Percentiles rank a stretch among this genome's conserved stretches.
phyloP scores from a whole-genome alignment of 2,113 vertebrate genomes.

The Vulpes vulpes region DNA sequence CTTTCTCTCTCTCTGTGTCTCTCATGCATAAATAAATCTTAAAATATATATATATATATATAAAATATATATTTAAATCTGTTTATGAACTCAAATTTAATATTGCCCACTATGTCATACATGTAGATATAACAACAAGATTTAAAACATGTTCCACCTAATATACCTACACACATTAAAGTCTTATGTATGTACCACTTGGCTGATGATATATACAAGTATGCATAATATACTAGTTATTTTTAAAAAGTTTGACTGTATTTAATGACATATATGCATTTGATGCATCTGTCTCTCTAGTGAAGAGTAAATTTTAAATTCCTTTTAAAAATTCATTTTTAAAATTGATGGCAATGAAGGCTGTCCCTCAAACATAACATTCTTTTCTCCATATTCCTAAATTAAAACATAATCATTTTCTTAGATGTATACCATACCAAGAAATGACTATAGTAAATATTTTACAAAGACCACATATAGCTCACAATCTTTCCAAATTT shows the following conservation, averaged over 20 bases:
- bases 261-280: neutral
- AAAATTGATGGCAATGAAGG: neutral
- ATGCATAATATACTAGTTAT: neutral
- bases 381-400: neutral
- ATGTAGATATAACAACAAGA: neutral
- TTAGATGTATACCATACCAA: neutral
- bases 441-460: neutral
- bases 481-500: neutral
- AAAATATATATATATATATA: no score
- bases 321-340: neutral
- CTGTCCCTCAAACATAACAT: neutral
- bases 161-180: neutral
- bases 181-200: neutral
- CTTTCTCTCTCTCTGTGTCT: no score
- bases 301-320: neutral
- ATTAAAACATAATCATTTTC: neutral
- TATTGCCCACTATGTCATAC: neutral
- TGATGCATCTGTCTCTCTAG: neutral
- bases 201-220: neutral
- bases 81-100: neutral
- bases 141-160: neutral
- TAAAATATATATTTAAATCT: no score
- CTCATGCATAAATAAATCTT: no score
- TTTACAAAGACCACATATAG: neutral
- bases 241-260: neutral